Base-by-base conservation (phyloP, 2,113 vertebrate species). In the Aramus guarauna region DNA sequence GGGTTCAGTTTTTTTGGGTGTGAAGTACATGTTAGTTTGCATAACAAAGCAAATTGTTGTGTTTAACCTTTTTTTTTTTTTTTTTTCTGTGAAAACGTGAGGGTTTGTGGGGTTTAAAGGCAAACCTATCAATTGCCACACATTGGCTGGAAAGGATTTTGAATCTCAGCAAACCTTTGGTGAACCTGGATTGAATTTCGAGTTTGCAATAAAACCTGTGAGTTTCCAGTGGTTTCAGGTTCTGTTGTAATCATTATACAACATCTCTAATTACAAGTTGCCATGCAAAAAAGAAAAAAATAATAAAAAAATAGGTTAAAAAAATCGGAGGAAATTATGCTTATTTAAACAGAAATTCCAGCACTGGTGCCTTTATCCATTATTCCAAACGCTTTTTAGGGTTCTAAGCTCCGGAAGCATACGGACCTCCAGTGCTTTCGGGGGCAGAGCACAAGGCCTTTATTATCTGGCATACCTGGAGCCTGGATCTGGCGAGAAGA, bases 141-240 rank as follows among this genome's bases (percentile, higher is more conserved):
- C 36, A 34, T 5, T 43, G 55, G 8, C 68, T 79, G 60, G 79
- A 75, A 90, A 92, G 83, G 91, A 92, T 95, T 97, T 94, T 48
- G 92, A 95, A 96, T 93, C 91, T 93, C 91, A 86, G 94, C 84
- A 95, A 87, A 92, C 73, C 82, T 88, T 81, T 75, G 74, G 64
- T 84, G 93, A 96, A 91, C 96, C 88, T 34, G 58, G 88, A 62
- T 85, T 82, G 76, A 91, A 80, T 96, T 94, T 93, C 84, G 1
- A 85, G 79, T 79, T 94, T 85, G 95, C 81, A 97, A 96, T 72
- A 87, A 97, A 96, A 92, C 80, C 95, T 39, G 41, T 27, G n/a
- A 55, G 79, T 69, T 96, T 88, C 85, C 85, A 94, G 59, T 9
- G 66, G 90, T 81, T 84, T 96, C 94, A 68, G 59, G 66, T 96